Evolutionary conservation across 2,797 vertebrate species (phyloP).

Genomic region (Glyptemys insculpta): DNA sequence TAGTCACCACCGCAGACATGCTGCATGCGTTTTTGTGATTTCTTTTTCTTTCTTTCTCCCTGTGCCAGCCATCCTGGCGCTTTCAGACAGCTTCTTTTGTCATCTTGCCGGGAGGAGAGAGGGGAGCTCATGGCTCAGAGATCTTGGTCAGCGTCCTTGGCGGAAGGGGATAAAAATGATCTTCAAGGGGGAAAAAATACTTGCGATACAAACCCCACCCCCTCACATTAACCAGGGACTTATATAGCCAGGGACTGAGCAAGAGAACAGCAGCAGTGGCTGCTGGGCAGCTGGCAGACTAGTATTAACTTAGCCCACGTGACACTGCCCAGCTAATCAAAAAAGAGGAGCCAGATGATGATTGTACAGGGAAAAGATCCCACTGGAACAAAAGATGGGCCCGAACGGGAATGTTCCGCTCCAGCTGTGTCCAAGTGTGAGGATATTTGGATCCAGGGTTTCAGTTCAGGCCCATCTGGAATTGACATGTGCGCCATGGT

Average conservation of each 20-base stretch:
- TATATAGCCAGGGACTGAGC: not conserved
- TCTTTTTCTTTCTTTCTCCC: not conserved
- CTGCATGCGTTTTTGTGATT: conserved; percentile 37
- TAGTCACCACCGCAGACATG: conserved; percentile 51
- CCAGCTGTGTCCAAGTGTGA: not conserved
- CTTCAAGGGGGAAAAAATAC: not conserved
- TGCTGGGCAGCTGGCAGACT: rapidly evolving
- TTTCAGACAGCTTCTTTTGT: conserved; percentile 36
- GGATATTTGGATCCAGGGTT: not conserved
- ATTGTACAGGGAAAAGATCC: not conserved
- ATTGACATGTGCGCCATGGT: no score
- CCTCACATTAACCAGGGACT: not conserved
- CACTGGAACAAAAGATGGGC: not conserved
- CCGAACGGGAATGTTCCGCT: not conserved
- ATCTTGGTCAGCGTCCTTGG: not conserved
- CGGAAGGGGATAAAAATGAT: not conserved
- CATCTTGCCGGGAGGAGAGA: not conserved
- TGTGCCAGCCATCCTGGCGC: conserved; percentile 2
- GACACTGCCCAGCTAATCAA: not conserved
- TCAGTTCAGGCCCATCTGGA: not conserved
- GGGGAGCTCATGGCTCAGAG: not conserved
- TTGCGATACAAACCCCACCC: not conserved
- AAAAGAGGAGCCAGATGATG: not conserved
- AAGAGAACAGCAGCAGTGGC: not conserved
- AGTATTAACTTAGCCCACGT: rapidly evolving